phyloP scores from a whole-genome alignment of 2,797 vertebrate species.

The Peromyscus attwateri region DNA sequence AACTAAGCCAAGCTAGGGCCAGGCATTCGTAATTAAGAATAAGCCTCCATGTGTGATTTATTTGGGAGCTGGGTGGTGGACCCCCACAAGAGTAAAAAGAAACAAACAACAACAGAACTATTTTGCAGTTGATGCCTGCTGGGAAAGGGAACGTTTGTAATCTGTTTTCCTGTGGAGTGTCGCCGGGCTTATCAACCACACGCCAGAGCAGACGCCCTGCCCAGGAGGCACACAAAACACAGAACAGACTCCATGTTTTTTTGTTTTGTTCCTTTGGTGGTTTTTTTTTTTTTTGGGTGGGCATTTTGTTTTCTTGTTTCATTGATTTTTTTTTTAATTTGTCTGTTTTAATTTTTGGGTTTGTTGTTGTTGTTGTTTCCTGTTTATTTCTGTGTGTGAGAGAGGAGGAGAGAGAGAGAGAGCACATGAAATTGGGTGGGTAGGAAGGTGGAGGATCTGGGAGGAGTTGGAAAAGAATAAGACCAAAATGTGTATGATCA shows the following conservation, averaged over 20 bases:
- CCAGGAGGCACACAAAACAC: not conserved
- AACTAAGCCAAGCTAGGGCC: too few relatives aligned
- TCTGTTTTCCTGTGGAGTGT: not conserved
- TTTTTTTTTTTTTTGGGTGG: not conserved
- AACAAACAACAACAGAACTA: not conserved
- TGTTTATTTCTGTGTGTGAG: not conserved
- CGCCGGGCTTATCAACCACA: not conserved
- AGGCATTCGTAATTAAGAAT: too few relatives aligned
- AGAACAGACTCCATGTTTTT: not conserved
- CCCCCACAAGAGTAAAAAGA: too few relatives aligned
- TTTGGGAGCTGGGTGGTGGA: too few relatives aligned
- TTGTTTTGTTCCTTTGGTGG: not conserved
- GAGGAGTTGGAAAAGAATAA: not conserved
- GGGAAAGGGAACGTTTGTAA: not conserved
- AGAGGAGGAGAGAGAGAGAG: not conserved
- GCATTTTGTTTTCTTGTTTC: not conserved
- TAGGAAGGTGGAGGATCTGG: not conserved
- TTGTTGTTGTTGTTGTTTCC: not conserved
- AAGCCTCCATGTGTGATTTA: too few relatives aligned
- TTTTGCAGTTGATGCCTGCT: not conserved
- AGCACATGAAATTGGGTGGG: not conserved
- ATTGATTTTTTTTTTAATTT: not conserved
- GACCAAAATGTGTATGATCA: conserved; percentile 14
- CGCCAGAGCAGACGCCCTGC: not conserved
- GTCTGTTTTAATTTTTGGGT: not conserved